Conservation (phyloP, 2,888 invertebrate species). For the Acanthosepion lycidas region DNA sequence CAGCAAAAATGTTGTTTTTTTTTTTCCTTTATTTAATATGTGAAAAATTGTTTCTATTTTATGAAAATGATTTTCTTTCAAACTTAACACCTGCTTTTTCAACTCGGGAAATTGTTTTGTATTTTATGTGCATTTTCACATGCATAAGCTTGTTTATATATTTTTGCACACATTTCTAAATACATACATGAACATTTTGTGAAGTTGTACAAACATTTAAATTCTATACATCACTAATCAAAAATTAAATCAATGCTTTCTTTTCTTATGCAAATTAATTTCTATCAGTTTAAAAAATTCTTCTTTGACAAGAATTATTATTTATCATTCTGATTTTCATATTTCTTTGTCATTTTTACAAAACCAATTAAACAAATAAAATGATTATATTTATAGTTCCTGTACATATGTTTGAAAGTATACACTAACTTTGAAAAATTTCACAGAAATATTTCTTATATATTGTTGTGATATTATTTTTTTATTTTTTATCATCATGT, state of each 20-base stretch:
- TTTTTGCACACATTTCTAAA: too few relatives aligned
- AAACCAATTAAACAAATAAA: too few relatives aligned
- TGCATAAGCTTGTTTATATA: neutral
- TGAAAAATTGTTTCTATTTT: neutral
- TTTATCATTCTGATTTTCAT: too few relatives aligned
- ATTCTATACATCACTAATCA: neutral
- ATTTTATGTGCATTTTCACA: neutral
- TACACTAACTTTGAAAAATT: neutral
- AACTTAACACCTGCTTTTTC: neutral
- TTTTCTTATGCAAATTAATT: too few relatives aligned
- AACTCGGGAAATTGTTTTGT: neutral
- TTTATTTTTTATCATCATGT: neutral
- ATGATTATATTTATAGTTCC: too few relatives aligned
- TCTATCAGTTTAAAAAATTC: too few relatives aligned
- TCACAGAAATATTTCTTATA: neutral
- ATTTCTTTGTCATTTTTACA: too few relatives aligned
- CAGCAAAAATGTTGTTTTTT: neutral
- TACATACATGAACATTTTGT: neutral
- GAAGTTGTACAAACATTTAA: neutral
- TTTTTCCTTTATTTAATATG: neutral
- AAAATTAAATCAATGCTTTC: neutral
- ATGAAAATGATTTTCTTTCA: neutral
- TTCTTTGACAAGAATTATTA: too few relatives aligned
- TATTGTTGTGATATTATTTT: neutral
- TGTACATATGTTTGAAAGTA: too few relatives aligned